Conservation (phyloP, 2,888 invertebrate species). For the Cheilosia pagana region DNA sequence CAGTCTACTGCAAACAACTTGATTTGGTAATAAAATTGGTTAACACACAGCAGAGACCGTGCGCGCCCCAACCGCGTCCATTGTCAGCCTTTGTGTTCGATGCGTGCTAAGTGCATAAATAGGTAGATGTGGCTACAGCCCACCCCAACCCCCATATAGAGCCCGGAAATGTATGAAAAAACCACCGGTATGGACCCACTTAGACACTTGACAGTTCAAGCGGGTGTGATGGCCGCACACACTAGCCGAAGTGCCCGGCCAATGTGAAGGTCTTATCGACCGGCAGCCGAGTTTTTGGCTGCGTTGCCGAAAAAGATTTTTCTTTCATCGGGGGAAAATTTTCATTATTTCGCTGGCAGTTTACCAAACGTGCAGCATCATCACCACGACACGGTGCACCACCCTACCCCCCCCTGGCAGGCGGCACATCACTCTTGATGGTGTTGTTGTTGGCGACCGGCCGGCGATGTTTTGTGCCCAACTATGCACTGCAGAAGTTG, state of each 20-base stretch:
- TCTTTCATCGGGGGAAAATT: slow-evolving; percentile 10
- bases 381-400: slow-evolving; percentile 7
- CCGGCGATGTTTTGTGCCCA: neutral
- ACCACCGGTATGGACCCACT: slow-evolving; percentile 24
- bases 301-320: slow-evolving; percentile 34
- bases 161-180: slow-evolving; percentile 17
- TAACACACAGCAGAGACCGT: neutral
- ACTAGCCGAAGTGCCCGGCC: slow-evolving; percentile 20
- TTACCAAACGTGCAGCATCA: slow-evolving; percentile 64
- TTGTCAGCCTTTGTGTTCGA: neutral
- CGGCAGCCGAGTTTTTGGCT: slow-evolving; percentile 11
- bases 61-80: neutral
- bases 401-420: neutral
- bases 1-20: neutral
- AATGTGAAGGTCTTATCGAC: slow-evolving; percentile 72
- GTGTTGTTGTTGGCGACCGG: slow-evolving; percentile 25
- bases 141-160: neutral
- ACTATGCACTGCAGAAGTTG: slow-evolving; percentile 19
- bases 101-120: slow-evolving; percentile 13
- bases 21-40: neutral
- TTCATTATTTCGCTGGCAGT: slow-evolving; percentile 64
- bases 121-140: neutral
- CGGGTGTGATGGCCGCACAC: slow-evolving; percentile 35
- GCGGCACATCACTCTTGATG: neutral
- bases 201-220: slow-evolving; percentile 29